These are phyloP conservation scores for Sesamia inferens DNA, from an alignment of 2,888 invertebrate genomes.

Conservation along the genomic window DNA sequence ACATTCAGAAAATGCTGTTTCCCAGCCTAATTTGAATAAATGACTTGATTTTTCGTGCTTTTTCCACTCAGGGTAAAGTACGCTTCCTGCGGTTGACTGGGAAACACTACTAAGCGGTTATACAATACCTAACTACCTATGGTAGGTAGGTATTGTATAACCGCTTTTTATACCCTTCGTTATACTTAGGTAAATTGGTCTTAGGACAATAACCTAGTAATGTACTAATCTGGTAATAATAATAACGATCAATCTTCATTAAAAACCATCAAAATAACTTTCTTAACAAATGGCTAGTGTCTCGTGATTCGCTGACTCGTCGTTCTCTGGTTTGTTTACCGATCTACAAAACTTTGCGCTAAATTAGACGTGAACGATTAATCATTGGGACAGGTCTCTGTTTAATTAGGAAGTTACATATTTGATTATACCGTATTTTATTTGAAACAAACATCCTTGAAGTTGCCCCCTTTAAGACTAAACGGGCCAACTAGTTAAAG, in stretches of 20 bases:
- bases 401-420: constrained; percentile 43
- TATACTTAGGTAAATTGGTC: not conserved
- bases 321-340: constrained; percentile 46
- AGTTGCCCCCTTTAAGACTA: no score
- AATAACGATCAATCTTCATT: constrained; percentile 6
- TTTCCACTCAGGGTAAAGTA: no score
- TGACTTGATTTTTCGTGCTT: no score
- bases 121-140: no score
- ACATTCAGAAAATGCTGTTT: no score
- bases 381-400: constrained; percentile 37
- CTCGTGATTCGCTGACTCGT: constrained; percentile 32
- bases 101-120: no score
- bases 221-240: not conserved
- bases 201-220: not conserved
- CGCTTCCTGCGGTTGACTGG: no score
- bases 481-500: not conserved
- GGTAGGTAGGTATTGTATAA: no score
- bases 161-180: no score
- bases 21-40: no score
- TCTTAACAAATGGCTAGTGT: constrained; percentile 14
- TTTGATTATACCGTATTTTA: constrained; percentile 29
- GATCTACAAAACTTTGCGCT: constrained; percentile 49
- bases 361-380: constrained; percentile 45
- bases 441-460: constrained; percentile 15
- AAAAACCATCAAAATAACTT: not conserved